These are phyloP conservation scores for Sinosuthora webbiana DNA, from an alignment of 2,113 vertebrate species.

Conservation along the genomic window DNA sequence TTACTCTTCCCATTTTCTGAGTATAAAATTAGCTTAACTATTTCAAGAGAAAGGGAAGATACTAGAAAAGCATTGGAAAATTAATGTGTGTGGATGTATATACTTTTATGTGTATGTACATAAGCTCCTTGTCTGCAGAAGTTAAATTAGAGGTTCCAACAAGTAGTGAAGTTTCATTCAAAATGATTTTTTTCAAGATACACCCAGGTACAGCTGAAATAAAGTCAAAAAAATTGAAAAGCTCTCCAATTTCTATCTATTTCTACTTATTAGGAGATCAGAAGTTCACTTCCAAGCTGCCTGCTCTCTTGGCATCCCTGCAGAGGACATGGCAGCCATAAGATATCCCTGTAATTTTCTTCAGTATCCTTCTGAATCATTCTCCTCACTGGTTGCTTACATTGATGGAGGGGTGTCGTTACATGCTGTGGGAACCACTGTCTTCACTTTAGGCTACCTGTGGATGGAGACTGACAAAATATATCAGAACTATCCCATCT, in stretches of 20 bases:
- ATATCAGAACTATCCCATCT: background rate
- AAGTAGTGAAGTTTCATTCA: background rate
- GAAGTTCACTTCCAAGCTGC: background rate
- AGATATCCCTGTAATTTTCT: background rate
- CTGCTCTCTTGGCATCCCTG: background rate
- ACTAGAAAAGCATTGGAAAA: background rate
- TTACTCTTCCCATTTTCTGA: background rate
- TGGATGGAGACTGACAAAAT: background rate
- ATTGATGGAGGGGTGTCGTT: background rate
- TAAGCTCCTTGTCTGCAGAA: background rate
- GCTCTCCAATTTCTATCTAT: background rate
- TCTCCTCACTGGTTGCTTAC: background rate
- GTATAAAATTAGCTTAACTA: background rate
- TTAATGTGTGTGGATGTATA: background rate
- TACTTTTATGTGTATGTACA: background rate
- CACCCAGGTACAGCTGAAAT: background rate
- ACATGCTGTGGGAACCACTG: background rate
- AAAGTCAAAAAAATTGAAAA: background rate
- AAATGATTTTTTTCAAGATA: background rate
- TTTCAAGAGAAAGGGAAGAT: background rate
- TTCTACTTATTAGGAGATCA: background rate
- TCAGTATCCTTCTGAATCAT: fast-evolving
- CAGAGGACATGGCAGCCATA: background rate
- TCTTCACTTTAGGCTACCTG: background rate
- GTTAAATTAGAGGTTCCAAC: background rate